A percentile compares a stretch with the other conserved stretches of the same genome.
Evolutionary conservation across 2,797 vertebrate species (phyloP).

Genomic region (Molossus molossus): DNA sequence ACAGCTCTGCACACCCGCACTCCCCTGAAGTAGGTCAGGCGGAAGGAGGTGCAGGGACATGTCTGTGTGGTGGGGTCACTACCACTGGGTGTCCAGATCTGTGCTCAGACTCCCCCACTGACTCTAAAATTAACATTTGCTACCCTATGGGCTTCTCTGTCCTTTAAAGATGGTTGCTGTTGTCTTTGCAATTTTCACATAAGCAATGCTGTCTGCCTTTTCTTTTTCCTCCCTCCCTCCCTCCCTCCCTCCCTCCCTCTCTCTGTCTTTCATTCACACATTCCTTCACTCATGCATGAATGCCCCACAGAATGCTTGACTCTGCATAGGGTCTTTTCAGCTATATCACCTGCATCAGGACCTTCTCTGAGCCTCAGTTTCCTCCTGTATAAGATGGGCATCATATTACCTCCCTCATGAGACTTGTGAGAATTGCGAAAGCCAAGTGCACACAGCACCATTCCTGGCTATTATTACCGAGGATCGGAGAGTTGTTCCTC

Average conservation of each 20-base stretch:
- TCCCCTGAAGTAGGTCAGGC: background rate
- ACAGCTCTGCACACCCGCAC: background rate
- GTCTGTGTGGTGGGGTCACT: background rate
- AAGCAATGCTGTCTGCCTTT: background rate
- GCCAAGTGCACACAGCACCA: fast-evolving
- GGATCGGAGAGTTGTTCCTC: background rate
- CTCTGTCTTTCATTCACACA: background rate
- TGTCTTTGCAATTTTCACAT: background rate
- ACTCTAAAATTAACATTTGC: background rate
- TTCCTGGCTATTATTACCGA: background rate
- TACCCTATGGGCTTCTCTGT: background rate
- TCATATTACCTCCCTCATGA: background rate
- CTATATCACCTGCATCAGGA: fast-evolving
- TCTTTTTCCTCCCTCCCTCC: background rate
- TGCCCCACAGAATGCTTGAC: too few species aligned
- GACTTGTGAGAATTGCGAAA: background rate
- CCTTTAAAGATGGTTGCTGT: background rate
- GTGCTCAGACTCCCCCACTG: background rate
- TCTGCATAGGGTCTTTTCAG: background rate
- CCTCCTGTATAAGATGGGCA: background rate
- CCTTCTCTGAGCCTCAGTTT: background rate
- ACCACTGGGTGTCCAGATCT: fast-evolving
- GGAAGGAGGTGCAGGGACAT: background rate
- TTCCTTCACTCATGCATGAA: background rate
- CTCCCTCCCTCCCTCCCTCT: too few species aligned